Evolutionary conservation across 2,797 vertebrate species (phyloP).

Genomic region (Rallus crepitans): DNA sequence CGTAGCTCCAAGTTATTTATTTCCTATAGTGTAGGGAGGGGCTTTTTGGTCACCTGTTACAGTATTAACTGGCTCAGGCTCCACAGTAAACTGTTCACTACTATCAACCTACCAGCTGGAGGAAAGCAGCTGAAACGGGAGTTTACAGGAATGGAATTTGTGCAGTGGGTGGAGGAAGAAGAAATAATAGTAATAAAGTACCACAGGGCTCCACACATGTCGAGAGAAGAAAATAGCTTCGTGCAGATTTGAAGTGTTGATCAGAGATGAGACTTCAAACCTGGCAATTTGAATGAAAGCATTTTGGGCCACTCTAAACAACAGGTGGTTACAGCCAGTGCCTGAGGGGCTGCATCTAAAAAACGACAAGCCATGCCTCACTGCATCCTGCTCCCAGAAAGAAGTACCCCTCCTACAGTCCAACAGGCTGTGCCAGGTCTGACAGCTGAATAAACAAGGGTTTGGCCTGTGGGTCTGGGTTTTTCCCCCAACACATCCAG

Average conservation of each 20-base stretch:
- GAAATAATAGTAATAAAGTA: conserved; percentile 44
- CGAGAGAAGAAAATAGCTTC: not conserved
- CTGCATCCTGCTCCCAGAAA: not conserved
- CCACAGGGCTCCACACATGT: not conserved
- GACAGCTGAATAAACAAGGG: not conserved
- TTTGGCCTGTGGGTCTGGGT: not conserved
- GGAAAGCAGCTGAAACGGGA: not conserved
- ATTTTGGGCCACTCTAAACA: not conserved
- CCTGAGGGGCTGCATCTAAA: not conserved
- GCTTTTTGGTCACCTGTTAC: not conserved
- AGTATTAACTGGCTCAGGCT: conserved; percentile 4
- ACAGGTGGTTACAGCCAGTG: not conserved
- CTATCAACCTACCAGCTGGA: conserved; percentile 21
- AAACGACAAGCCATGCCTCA: not conserved
- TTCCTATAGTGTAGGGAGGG: not conserved
- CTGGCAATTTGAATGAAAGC: not conserved
- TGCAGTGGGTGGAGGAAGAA: not conserved
- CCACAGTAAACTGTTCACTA: not conserved
- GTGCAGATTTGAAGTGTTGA: not conserved
- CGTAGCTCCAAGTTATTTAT: not conserved
- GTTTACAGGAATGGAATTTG: not conserved
- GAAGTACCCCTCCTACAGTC: not conserved
- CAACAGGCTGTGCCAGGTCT: not conserved
- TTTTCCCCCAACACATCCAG: not conserved
- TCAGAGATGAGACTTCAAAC: not conserved